Base-by-base conservation (phyloP, 2,888 invertebrate species). In the Eupeodes luniger region DNA sequence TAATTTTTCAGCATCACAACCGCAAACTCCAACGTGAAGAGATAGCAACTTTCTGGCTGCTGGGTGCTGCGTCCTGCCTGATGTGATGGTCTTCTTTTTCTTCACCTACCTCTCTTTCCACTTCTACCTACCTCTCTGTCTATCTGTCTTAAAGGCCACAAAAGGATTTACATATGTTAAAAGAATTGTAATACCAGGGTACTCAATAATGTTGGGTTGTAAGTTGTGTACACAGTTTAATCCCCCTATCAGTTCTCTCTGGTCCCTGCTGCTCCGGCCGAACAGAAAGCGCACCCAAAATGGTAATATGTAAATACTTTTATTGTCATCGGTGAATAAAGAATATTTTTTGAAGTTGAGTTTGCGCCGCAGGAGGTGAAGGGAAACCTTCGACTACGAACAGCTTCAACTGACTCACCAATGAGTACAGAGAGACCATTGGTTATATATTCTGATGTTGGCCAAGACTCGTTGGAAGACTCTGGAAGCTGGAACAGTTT, bases 271-370 rank as follows among this genome's bases (percentile, higher is more conserved):
- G 10, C 36, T 36, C 4, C n/a, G 44, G 19, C 34, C 11, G 14
- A 19, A 49, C 11, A 62, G 81, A 57, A 64, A 53, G 74, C 92
- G 91, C 92, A 92, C 92, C 92, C 91, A 91, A 92, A 92, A 91
- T 92, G 91, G 92, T 90, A 92, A 92, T 92, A 92, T 92, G 92
- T 92, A 92, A 92, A 92, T 92, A 92, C 92, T 92, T 92, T 92
- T 92, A 92, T 92, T 92, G 92, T 92, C 92, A 92, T 92, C 91
- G 92, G 85, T 85, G 88, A 81, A 88, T 88, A 88, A 88, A 88
- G 88, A 88, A 88, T 88, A 85, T 88, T 88, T 86, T 88, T 85
- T 88, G 81, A 85, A 88, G 85, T 84, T 81, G n/a, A 51, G 44
- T 66, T 16, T 61, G 27, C 51, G 1, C 0, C n/a, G 14, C 57